Conservation (phyloP, 1,140 invertebrate genomes). For the Thrips palmi region DNA sequence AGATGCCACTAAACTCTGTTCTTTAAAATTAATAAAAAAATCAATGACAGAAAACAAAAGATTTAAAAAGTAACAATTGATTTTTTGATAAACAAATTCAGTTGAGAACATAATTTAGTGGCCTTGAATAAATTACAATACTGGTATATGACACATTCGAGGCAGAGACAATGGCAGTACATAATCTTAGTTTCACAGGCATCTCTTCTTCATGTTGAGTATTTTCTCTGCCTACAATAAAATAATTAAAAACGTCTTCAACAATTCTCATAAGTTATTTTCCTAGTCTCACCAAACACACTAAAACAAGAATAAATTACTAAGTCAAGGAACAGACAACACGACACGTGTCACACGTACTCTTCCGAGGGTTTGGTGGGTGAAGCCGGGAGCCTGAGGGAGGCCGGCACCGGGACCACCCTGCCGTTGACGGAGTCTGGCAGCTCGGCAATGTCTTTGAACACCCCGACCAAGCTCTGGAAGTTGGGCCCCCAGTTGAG, state of each 20-base stretch:
- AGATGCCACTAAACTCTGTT: no score
- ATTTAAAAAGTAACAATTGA: no score
- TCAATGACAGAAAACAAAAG: no score
- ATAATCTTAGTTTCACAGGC: neutral
- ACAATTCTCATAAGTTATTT: neutral
- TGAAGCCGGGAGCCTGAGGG: conserved; percentile 40
- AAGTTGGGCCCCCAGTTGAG: conserved; percentile 93
- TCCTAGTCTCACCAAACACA: neutral
- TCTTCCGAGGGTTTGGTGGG: conserved; percentile 60
- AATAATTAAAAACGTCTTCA: neutral
- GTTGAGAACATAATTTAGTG: no score
- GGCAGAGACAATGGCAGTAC: neutral
- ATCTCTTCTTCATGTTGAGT: neutral
- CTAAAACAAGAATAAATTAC: neutral
- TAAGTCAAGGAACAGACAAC: neutral
- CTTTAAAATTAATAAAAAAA: no score
- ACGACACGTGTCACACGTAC: conserved; percentile 37
- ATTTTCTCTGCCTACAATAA: neutral
- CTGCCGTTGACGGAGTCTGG: conserved; percentile 57
- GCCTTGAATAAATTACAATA: no score
- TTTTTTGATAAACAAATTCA: no score
- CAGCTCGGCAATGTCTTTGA: conserved; percentile 88
- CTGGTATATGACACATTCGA: no score
- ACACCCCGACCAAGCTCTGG: conserved; percentile 84
- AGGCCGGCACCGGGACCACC: conserved; percentile 29